Base-by-base conservation (phyloP, 2,797 vertebrate genomes). In the Trichosurus vulpecula region DNA sequence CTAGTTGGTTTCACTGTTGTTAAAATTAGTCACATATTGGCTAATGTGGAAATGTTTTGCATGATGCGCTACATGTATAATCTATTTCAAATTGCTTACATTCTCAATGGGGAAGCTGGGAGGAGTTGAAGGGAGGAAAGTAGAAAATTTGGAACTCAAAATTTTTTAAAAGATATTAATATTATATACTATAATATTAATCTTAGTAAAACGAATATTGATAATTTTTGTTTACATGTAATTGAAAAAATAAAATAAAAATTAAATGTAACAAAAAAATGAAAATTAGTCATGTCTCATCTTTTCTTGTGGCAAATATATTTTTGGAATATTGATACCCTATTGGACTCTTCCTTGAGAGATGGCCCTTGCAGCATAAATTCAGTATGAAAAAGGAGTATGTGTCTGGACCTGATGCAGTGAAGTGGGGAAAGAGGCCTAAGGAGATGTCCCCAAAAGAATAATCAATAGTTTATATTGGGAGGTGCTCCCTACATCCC, bases 381-480 rank as follows among this genome's bases (percentile, higher is more conserved):
- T 3, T 61, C 61, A 61, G 31, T 9, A 35, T 35, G 58, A 58
- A 61, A 61, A 61, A 61, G 10, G 4, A 14, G 27, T 57, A 27
- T 56, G 27, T 27, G 56, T 6, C 5, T 58, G 57, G 29, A 58
- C 25, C 29, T 58, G 29, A n/a, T n/a, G 35, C 35, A n/a, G n/a
- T n/a, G 10, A 56, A 41, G 27, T 5, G 53, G 66, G 5, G 19
- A 31, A 16, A 66, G 52, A 51, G 57, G 14, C 12, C 31, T 29
- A 13, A 55, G 41, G 57, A 91, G 55, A 56, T 31, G 35, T 52
- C 53, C 14, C 31, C 25, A 30, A 54, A 93, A 31, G 35, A 61
- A 53, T 14, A 47, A 0, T 13, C 52, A 16, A 6, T 11, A 47
- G 61, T 51, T 52, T 6, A 14, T n/a, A 25, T 4, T 52, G 41